phyloP scores from a whole-genome alignment of 2,888 invertebrate species.

The Eucera pruinosa region DNA sequence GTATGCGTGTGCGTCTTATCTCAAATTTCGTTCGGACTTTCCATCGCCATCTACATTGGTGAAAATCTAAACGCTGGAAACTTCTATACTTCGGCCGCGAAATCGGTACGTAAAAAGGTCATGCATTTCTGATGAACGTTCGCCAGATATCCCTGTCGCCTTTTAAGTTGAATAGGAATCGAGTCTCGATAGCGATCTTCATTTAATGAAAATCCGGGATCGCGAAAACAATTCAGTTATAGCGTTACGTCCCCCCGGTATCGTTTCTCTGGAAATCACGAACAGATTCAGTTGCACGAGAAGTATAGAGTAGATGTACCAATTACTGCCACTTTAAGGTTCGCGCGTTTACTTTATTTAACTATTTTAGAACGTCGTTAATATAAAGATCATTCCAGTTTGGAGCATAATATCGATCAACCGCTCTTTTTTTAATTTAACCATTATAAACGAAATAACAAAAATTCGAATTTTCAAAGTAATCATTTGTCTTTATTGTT shows the following conservation, averaged over 20 bases:
- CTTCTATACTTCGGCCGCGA: constrained; percentile 60
- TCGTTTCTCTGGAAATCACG: constrained; percentile 26
- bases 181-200: constrained; percentile 77
- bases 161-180: constrained; percentile 47
- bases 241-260: constrained; percentile 18
- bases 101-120: constrained; percentile 71
- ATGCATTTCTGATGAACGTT: constrained; percentile 83
- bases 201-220: constrained; percentile 78
- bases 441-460: no score
- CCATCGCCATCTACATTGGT: constrained; percentile 34
- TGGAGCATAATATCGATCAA: no score
- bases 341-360: no score
- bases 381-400: no score
- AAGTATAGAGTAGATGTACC: no score
- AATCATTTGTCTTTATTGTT: not conserved
- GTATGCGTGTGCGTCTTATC: constrained; percentile 66
- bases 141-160: constrained; percentile 8
- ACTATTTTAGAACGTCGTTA: no score
- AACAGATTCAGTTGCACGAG: constrained; percentile 7
- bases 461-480: no score
- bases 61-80: constrained; percentile 11
- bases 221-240: constrained; percentile 69
- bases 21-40: constrained; percentile 75
- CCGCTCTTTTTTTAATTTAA: no score
- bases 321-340: no score